A percentile compares a stretch with the other conserved stretches of the same genome.
Evolutionary conservation across 2,888 invertebrate genomes (phyloP).

Genomic region (Sussaba pulchella): DNA sequence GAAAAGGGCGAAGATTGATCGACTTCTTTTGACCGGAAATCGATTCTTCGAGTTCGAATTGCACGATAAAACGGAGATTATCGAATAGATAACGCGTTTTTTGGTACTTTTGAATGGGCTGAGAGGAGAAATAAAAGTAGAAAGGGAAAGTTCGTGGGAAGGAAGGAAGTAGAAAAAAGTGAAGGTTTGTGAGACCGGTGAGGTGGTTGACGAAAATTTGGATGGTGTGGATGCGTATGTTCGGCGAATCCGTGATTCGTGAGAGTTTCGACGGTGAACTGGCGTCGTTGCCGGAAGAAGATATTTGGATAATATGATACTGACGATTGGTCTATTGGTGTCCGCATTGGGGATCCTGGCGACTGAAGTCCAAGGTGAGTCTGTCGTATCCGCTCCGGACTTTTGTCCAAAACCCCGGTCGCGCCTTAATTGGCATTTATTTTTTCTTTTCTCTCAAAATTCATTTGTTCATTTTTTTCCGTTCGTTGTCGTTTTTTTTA

Average conservation of each 20-base stretch:
- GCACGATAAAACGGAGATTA: neutral
- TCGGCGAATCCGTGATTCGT: conserved; percentile 30
- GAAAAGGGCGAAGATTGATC: conserved; percentile 3
- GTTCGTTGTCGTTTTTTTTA: neutral
- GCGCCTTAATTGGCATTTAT: conserved; percentile 12
- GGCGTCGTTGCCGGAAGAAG: conserved; percentile 49
- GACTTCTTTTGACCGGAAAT: conserved; percentile 30
- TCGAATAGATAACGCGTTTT: neutral
- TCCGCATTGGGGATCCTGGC: conserved; percentile 77
- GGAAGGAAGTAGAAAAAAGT: neutral
- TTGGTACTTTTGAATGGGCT: neutral
- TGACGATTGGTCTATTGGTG: conserved; percentile 76
- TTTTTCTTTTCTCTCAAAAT: neutral
- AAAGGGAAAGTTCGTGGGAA: neutral
- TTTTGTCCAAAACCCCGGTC: neutral
- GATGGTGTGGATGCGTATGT: conserved; percentile 30
- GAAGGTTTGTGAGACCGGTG: neutral
- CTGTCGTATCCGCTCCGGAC: neutral
- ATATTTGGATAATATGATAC: conserved; percentile 73
- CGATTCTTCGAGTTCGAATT: conserved; percentile 5
- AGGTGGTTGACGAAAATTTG: too few species aligned
- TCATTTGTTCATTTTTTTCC: neutral
- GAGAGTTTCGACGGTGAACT: conserved; percentile 51
- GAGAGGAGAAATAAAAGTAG: neutral
- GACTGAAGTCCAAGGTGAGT: conserved; percentile 77